These are phyloP conservation scores for Acropora yongei DNA, from an alignment of 64 coral and sea anemone species.

Conservation along the genomic window DNA sequence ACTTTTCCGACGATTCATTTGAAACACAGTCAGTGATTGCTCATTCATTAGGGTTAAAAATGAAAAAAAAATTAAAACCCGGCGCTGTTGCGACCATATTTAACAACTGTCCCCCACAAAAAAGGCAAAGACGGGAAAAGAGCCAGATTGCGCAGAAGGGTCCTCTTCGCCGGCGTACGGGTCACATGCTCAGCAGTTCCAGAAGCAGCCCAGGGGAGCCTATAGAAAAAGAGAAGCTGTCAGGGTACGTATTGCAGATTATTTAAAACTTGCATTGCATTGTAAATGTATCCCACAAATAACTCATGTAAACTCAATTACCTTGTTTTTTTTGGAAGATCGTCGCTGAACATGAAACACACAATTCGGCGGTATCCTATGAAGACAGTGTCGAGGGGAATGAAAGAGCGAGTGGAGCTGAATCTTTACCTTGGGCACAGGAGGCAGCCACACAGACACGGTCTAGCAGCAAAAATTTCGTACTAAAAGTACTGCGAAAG, in stretches of 20 bases:
- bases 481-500: slow-evolving; percentile 18
- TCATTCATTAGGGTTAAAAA: slow-evolving; percentile 22
- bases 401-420: neutral
- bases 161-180: neutral
- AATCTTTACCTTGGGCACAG: neutral
- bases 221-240: neutral
- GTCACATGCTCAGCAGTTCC: too few species aligned
- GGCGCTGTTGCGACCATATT: neutral
- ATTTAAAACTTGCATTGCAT: neutral
- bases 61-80: slow-evolving; percentile 24
- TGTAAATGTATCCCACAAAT: neutral
- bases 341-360: neutral
- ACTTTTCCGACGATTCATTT: slow-evolving; percentile 40
- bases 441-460: slow-evolving; percentile 33
- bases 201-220: neutral
- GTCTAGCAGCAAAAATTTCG: slow-evolving; percentile 22
- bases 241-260: slow-evolving; percentile 1
- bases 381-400: neutral
- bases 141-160: too few species aligned
- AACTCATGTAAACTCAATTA: neutral
- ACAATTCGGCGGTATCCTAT: neutral
- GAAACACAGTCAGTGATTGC: slow-evolving; percentile 21
- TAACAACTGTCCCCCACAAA: neutral
- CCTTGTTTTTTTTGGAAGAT: slow-evolving; percentile 11
- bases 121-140: neutral